A percentile compares a stretch with the other conserved stretches of the same genome.
Evolutionary conservation across 2,888 invertebrate species (phyloP).

Genomic region (Nasonovia ribisnigri): DNA sequence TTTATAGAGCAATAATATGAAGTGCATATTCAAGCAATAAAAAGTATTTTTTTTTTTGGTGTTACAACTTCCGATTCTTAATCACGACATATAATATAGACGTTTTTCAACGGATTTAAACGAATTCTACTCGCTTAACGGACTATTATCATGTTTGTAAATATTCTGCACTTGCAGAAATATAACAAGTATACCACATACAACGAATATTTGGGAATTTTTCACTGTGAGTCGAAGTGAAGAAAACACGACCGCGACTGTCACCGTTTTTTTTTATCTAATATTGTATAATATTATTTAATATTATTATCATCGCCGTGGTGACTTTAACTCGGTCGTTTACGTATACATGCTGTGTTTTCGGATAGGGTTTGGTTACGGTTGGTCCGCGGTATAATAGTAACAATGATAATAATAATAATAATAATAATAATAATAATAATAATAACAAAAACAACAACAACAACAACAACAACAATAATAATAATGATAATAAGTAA

Average conservation of each 20-base stretch:
- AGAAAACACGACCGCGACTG: background rate
- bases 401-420: background rate
- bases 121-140: background rate
- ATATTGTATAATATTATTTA: background rate
- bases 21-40: background rate
- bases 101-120: background rate
- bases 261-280: background rate
- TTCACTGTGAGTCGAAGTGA: background rate
- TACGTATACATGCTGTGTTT: background rate
- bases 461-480: background rate
- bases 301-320: background rate
- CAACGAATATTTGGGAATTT: background rate
- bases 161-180: background rate
- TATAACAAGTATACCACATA: background rate
- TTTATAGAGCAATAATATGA: no score
- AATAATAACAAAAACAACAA: background rate
- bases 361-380: background rate
- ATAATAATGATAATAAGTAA: conserved; percentile 11
- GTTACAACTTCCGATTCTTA: background rate
- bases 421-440: background rate
- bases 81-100: no score
- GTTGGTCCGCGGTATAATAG: background rate
- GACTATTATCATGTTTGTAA: background rate
- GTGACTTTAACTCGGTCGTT: background rate
- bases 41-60: background rate